Conservation (phyloP, 2,797 vertebrate species). For the Onychomys torridus region DNA sequence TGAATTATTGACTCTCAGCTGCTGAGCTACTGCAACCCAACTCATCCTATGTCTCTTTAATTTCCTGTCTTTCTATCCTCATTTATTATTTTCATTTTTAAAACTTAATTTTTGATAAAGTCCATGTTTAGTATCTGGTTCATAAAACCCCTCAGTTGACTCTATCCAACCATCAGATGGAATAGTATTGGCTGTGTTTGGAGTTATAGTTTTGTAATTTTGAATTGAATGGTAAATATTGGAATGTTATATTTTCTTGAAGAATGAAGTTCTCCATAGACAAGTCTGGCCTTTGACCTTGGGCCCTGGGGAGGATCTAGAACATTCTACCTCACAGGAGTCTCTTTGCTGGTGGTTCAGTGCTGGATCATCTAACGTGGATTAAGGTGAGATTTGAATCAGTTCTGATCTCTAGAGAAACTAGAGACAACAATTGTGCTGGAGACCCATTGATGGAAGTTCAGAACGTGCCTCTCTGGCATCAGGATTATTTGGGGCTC, state of each 20-base stretch:
- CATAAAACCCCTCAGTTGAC: conserved; percentile 6
- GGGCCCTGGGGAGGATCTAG: neutral
- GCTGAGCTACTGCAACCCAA: neutral
- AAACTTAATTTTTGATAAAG: neutral
- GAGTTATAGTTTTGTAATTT: neutral
- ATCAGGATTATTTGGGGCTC: neutral
- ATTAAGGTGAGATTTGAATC: neutral
- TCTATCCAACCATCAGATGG: neutral
- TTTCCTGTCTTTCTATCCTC: neutral
- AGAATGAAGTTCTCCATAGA: neutral
- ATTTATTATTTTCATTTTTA: neutral
- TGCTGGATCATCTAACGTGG: neutral
- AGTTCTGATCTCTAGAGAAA: neutral
- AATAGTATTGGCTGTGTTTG: neutral
- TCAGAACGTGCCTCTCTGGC: neutral
- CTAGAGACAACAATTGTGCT: neutral
- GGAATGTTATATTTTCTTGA: neutral
- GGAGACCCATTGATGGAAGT: neutral
- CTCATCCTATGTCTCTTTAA: neutral
- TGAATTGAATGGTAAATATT: neutral
- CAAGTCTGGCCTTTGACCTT: neutral
- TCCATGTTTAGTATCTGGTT: neutral
- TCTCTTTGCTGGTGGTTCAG: neutral
- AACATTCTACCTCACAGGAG: neutral
- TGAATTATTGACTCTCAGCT: neutral